Percentiles rank a stretch among this genome's conserved stretches.
phyloP scores from a whole-genome alignment of 2,113 vertebrate species.

The Gobiocypris rarus region DNA sequence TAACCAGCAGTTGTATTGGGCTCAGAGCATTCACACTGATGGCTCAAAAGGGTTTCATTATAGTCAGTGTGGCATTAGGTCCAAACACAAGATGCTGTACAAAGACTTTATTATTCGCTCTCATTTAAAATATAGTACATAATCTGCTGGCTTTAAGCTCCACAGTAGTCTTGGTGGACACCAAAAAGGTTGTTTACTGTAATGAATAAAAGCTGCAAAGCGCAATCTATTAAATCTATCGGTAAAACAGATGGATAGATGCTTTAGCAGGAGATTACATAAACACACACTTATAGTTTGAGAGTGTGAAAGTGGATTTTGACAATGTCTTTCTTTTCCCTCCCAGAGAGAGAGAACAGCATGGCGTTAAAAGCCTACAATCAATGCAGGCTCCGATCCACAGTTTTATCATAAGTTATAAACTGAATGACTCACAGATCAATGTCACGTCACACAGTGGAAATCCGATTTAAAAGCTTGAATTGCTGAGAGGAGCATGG shows the following conservation, averaged over 20 bases:
- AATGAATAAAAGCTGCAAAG: background rate
- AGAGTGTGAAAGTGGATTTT: conserved; percentile 35
- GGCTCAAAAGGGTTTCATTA: background rate
- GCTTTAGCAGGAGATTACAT: conserved; percentile 31
- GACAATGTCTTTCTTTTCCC: conserved; percentile 1
- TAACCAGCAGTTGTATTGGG: conserved; percentile 53
- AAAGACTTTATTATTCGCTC: conserved; percentile 4
- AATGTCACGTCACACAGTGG: conserved; percentile 41
- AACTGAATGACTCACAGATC: conserved; percentile 52
- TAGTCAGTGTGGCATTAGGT: background rate
- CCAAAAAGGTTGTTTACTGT: conserved; percentile 5
- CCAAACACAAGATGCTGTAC: background rate
- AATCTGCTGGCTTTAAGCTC: background rate
- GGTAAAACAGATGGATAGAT: conserved; percentile 11
- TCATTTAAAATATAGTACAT: background rate
- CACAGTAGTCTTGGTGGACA: background rate
- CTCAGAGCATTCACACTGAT: conserved; percentile 32
- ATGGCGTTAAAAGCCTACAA: conserved; percentile 43
- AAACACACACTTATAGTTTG: background rate
- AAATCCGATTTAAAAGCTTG: conserved; percentile 46
- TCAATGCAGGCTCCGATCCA: conserved; percentile 33
- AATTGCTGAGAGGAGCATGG: background rate
- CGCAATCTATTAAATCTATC: background rate
- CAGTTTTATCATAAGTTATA: conserved; percentile 49
- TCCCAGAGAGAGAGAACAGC: conserved; percentile 28